phyloP scores from a whole-genome alignment of 2,888 invertebrate genomes.

The Tromatobia lineatoria region DNA sequence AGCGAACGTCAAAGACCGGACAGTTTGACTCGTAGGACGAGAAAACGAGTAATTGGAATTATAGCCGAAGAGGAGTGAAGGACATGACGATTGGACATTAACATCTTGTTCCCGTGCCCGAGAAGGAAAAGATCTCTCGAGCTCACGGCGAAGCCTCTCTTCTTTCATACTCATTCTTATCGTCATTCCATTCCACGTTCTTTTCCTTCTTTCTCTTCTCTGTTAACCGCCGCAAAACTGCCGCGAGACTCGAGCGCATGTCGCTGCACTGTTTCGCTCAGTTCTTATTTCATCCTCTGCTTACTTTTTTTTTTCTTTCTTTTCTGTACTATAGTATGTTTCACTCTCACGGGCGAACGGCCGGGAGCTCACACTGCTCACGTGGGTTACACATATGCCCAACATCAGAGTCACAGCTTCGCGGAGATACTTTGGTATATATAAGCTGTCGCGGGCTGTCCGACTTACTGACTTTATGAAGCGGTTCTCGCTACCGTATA shows the following conservation, averaged over 20 bases:
- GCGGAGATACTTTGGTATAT: conserved; percentile 53
- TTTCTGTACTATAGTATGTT: conserved; percentile 6
- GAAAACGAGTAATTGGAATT: conserved; percentile 67
- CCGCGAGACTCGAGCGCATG: conserved; percentile 13
- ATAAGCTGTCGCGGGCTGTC: conserved; percentile 56
- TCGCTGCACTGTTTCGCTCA: conserved; percentile 22
- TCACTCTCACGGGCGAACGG: conserved; percentile 37
- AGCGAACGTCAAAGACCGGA: neutral
- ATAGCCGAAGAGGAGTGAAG: conserved; percentile 39
- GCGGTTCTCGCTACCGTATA: conserved; percentile 62
- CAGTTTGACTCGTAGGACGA: conserved; percentile 27
- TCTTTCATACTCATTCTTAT: conserved; percentile 40
- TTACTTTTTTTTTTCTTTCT: neutral
- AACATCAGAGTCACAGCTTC: conserved; percentile 31
- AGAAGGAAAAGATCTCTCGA: conserved; percentile 29
- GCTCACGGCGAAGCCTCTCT: conserved; percentile 24
- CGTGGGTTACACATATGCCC: conserved; percentile 34
- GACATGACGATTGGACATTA: conserved; percentile 67
- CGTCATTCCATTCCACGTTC: conserved; percentile 32
- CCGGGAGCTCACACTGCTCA: conserved; percentile 18
- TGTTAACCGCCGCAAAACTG: conserved; percentile 42
- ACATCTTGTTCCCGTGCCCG: conserved; percentile 68
- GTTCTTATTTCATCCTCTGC: conserved; percentile 48
- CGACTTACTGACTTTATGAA: conserved; percentile 54
- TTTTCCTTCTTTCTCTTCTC: conserved; percentile 28